Conservation (phyloP, 2,888 invertebrate genomes). For the Tachystola acroxantha region DNA sequence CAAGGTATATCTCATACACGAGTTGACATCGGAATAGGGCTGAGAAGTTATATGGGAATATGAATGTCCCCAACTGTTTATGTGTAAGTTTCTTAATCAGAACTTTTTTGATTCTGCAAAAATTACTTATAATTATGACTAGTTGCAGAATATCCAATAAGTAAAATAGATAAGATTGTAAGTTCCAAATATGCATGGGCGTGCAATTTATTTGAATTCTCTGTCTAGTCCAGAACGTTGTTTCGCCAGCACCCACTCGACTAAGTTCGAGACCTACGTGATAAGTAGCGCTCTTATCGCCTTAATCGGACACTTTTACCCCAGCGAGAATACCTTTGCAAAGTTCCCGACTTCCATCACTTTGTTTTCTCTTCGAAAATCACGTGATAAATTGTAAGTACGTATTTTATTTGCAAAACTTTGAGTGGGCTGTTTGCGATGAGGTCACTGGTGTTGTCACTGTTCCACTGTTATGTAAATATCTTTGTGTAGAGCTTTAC, state of each 20-base stretch:
- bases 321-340: background rate
- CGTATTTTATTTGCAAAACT: background rate
- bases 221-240: too few relatives aligned
- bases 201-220: too few relatives aligned
- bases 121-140: too few relatives aligned
- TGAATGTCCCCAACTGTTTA: too few relatives aligned
- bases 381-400: conserved; percentile 3
- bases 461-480: conserved; percentile 11
- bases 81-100: too few relatives aligned
- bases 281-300: conserved; percentile 8
- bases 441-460: background rate
- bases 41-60: too few relatives aligned
- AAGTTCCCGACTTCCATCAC: conserved; percentile 4
- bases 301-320: conserved; percentile 2
- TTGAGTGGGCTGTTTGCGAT: background rate
- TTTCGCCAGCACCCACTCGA: background rate
- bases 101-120: too few relatives aligned
- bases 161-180: too few relatives aligned
- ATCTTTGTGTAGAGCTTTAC: conserved; percentile 11
- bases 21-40: too few relatives aligned
- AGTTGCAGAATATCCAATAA: too few relatives aligned
- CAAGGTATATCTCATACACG: too few relatives aligned
- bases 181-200: too few relatives aligned
- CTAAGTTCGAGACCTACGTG: conserved; percentile 1
- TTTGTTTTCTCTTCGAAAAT: conserved; percentile 4